Evolutionary conservation across 2,888 invertebrate genomes (phyloP), one percentile per base, ranked within the genome.

Genomic region (Carterocephalus palaemon): DNA sequence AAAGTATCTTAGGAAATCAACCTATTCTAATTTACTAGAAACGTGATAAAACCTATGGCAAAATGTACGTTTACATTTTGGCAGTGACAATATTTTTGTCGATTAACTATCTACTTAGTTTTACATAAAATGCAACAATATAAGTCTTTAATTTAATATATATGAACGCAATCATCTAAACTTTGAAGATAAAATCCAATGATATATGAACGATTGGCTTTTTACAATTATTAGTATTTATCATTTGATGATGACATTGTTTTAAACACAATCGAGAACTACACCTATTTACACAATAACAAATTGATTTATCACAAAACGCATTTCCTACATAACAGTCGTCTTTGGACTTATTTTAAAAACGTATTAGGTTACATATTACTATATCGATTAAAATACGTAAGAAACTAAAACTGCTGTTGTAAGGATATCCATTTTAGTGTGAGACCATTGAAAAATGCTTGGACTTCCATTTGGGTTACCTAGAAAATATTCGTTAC

Each of bases 391-490:
- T 51, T 49, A 60, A 64, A 67, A 64, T 68, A 59, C 53, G 57
- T 63, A 53, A 58, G 62, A 60, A 56, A 67, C 56, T 60, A 75
- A 59, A 54, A 75, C 53, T 64, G 77, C 62, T 65, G 75, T 65
- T 54, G 77, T 62, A 62, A 82, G 54, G 52, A 76, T 64, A 62
- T 80, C 81, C 81, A 70, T 64, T 70, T 66, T 78, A 73, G 69
- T 66, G 63, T 67, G 68, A 70, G 72, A 71, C 79, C 82, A 74
- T 78, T 70, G 72, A 69, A 73, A 74, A 74, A 69, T 67, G 69
- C 77, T 78, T 73, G 83, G 67, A 77, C 83, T 75, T 83, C 86
- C 86, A 70, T 80, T 86, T 78, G 85, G 84, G 69, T 86, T 86
- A 86, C 86, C 86, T 86, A 86, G 75, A 86, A 86, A 84, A 83